phyloP scores from a whole-genome alignment of 2,113 vertebrate species.

The Genyomyrus donnyi region DNA sequence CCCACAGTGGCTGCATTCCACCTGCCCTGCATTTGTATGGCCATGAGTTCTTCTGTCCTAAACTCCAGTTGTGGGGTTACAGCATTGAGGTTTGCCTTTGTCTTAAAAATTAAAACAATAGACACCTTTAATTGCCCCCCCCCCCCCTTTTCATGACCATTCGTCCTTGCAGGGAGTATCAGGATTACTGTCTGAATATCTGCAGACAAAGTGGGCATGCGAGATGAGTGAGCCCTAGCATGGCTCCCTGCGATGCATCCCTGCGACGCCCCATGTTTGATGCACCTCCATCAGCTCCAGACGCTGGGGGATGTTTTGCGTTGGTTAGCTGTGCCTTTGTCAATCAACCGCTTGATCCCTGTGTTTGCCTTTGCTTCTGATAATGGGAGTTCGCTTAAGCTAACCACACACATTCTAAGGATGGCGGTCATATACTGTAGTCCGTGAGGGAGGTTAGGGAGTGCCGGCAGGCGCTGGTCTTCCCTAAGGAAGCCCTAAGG shows the following conservation, averaged over 20 bases:
- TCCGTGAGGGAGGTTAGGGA: background rate
- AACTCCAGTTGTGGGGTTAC: background rate
- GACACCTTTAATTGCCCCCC: background rate
- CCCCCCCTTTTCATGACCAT: background rate
- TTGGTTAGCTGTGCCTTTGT: background rate
- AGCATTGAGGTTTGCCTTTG: background rate
- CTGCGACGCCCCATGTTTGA: background rate
- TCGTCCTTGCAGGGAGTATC: background rate
- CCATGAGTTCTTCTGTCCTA: background rate
- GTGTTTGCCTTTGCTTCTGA: background rate
- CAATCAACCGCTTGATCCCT: background rate
- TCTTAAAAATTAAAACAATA: background rate
- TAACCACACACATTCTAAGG: background rate
- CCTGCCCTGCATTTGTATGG: background rate
- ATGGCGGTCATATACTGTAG: no score
- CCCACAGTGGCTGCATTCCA: background rate
- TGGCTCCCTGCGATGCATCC: background rate
- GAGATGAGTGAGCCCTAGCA: background rate
- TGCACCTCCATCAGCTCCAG: background rate
- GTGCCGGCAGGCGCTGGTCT: background rate
- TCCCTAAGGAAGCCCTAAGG: background rate
- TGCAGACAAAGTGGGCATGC: background rate
- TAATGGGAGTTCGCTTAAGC: background rate
- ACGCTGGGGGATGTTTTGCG: background rate
- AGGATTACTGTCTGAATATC: constrained; percentile 2